Conservation (phyloP, 2,888 invertebrate species). For the Leuctra nigra region DNA sequence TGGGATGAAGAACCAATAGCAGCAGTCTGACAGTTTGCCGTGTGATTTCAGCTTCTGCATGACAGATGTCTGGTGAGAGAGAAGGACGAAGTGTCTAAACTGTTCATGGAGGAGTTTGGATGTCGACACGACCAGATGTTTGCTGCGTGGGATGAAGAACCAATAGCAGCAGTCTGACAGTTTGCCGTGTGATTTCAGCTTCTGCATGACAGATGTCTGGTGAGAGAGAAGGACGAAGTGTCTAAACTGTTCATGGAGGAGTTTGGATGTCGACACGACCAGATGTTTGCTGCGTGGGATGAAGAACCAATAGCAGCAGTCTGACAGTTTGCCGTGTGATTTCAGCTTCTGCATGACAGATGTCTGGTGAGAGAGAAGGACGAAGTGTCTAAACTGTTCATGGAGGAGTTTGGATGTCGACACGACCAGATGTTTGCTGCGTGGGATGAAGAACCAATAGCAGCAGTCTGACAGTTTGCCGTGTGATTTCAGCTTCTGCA, state of each 20-base stretch:
- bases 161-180: slow-evolving; percentile 70
- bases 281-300: slow-evolving; percentile 57
- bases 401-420: slow-evolving; percentile 57
- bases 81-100: slow-evolving; percentile 49
- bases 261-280: slow-evolving; percentile 53
- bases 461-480: no score
- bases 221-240: slow-evolving; percentile 49
- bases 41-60: slow-evolving; percentile 37
- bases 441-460: slow-evolving; percentile 59
- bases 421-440: slow-evolving; percentile 53
- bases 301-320: slow-evolving; percentile 63
- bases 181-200: slow-evolving; percentile 36
- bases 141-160: slow-evolving; percentile 52
- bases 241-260: slow-evolving; percentile 57
- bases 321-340: no score
- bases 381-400: slow-evolving; percentile 57
- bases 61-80: slow-evolving; percentile 51
- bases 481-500: slow-evolving; percentile 37
- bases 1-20: slow-evolving; percentile 62
- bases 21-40: no score
- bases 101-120: slow-evolving; percentile 65
- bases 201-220: slow-evolving; percentile 50
- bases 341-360: slow-evolving; percentile 44
- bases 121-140: slow-evolving; percentile 53
- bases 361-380: slow-evolving; percentile 46